Evolutionary conservation across 2,888 invertebrate species (phyloP), one percentile per base, ranked within the genome.

Genomic region (Thyatira batis): DNA sequence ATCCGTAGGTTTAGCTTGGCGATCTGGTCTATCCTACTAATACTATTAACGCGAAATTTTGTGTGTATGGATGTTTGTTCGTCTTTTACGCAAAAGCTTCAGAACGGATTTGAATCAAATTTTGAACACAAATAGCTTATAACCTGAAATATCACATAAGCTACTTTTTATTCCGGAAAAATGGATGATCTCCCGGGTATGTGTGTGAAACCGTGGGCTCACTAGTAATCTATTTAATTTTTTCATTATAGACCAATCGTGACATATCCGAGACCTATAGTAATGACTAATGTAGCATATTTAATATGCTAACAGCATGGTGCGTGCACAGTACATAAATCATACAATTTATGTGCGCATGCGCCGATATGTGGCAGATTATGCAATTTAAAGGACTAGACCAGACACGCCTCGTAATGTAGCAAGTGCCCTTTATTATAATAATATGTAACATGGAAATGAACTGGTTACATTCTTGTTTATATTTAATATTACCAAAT

Each of bases 311-410:
- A 67, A 68, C 61, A 61, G 28, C 51, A 54, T 57, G 51, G 23
- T 27, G 57, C 66, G 55, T 57, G 63, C 71, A 66, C 54, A 6
- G 52, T 49, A 49, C 60, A 69, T 69, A 69, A 69, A 71, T 69
- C 61, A 69, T 52, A 60, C 39, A 17, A 20, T 67, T 63, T 67
- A 67, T 67, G 57, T 57, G 52, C 49, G 2, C 28, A 20, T 25
- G 51, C 33, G 8, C 9, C 20, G 33, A 17, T 20, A n/a, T 11
- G 33, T 54, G 48, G 21, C 23, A 63, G 54, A 62, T 60, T 65
- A 52, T 46, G 57, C 60, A 61, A 59, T 53, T 27, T 17, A 28
- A 55, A 49, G 45, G 51, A 39, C 33, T 20, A 25, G 59, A 39
- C 33, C n/a, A 25, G 59, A 60, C 72, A 53, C 66, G 56, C 69